Conservation (phyloP, 2,888 invertebrate species). For the Ochropacha duplaris region DNA sequence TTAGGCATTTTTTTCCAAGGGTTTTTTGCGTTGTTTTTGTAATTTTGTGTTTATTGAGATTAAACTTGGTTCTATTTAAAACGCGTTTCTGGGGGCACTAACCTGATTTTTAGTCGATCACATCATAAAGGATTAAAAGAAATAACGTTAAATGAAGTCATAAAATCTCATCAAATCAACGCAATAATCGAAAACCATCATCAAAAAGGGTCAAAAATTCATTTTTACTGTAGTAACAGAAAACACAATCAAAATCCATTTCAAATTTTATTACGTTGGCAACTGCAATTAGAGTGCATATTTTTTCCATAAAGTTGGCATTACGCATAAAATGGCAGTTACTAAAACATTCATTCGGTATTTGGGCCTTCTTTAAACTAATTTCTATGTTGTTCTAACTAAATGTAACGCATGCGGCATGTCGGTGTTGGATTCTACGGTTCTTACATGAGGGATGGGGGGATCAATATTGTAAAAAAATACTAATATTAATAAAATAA, state of each 20-base stretch:
- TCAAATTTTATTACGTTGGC: neutral
- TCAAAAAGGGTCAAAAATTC: too few relatives aligned
- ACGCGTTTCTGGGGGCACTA: too few relatives aligned
- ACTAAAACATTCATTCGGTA: neutral
- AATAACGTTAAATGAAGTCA: neutral
- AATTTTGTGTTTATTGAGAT: too few relatives aligned
- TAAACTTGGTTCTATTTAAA: too few relatives aligned
- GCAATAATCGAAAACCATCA: neutral
- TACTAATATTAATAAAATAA: conserved; percentile 39
- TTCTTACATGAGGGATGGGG: conserved; percentile 1
- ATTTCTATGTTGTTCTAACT: conserved; percentile 8
- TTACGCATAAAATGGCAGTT: neutral
- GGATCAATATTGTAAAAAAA: conserved; percentile 9
- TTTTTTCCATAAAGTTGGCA: neutral
- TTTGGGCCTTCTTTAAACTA: neutral
- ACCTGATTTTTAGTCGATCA: neutral
- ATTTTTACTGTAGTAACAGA: too few relatives aligned
- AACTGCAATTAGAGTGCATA: neutral
- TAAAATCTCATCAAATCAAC: neutral
- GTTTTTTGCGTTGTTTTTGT: neutral
- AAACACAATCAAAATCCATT: neutral
- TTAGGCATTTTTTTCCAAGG: neutral
- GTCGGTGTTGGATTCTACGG: conserved; percentile 43
- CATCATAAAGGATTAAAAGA: neutral
- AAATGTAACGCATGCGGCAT: conserved; percentile 43